Conservation (phyloP, 2,113 vertebrate genomes). For the Melospiza melodia region DNA sequence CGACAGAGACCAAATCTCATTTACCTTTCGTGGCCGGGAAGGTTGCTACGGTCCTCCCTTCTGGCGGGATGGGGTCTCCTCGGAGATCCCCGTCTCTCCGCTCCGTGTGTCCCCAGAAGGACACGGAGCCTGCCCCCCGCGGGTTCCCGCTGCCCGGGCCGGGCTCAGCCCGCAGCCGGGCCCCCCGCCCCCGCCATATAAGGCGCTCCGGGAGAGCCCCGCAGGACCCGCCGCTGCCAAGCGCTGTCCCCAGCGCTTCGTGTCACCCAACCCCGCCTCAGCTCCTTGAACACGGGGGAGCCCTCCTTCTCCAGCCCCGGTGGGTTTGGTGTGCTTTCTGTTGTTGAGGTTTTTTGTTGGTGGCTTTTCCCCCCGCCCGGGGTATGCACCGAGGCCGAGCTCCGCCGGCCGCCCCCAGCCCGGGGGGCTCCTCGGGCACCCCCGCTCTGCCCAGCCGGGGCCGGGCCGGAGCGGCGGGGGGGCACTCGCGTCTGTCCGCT, state of each 20-base stretch:
- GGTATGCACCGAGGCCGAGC: background rate
- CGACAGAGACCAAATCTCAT: background rate
- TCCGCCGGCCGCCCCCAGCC: background rate
- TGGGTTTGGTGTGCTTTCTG: background rate
- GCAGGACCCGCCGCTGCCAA: background rate
- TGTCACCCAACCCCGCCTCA: background rate
- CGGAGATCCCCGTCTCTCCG: background rate
- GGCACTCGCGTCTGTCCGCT: background rate
- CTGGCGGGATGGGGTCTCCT: background rate
- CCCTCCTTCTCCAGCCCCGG: background rate
- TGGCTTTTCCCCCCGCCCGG: background rate
- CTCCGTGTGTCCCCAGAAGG: background rate
- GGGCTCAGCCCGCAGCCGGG: background rate
- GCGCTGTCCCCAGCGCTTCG: background rate
- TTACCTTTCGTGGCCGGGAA: background rate
- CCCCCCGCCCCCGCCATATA: background rate
- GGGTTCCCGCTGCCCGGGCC: background rate
- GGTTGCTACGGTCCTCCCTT: background rate
- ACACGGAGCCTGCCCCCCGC: background rate
- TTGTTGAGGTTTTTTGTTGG: no score
- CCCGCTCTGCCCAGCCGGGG: no score
- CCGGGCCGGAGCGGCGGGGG: background rate
- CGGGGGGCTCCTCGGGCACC: background rate
- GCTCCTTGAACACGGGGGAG: background rate
- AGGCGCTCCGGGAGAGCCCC: background rate